phyloP scores from a whole-genome alignment of 2,797 vertebrate genomes.

The Pangasius djambal region DNA sequence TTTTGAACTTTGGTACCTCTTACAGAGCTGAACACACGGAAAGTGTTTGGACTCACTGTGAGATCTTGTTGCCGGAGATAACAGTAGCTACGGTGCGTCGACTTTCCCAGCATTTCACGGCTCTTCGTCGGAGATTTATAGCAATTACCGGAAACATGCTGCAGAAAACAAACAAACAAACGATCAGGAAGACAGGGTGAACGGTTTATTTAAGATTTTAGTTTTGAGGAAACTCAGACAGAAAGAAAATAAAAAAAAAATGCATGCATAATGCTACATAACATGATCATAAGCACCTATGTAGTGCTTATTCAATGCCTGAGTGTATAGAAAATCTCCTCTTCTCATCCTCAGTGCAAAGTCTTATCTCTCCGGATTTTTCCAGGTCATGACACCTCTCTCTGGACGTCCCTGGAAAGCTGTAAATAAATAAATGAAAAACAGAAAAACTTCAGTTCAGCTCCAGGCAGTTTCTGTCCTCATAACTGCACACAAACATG shows the following conservation, averaged over 20 bases:
- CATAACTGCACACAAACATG: neutral
- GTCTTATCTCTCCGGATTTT: slow-evolving; percentile 8
- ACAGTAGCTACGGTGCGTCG: slow-evolving; percentile 66
- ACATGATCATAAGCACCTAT: neutral
- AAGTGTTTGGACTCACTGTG: slow-evolving; percentile 66
- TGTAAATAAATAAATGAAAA: slow-evolving; percentile 28
- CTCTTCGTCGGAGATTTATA: slow-evolving; percentile 31
- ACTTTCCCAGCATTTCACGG: slow-evolving; percentile 42
- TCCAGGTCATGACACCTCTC: slow-evolving; percentile 36
- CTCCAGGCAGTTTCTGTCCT: neutral
- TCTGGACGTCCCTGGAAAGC: neutral
- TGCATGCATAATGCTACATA: too few relatives aligned
- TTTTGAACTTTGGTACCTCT: neutral
- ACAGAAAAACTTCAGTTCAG: neutral
- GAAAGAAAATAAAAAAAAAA: neutral
- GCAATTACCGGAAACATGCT: slow-evolving; percentile 62
- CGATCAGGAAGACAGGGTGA: too few relatives aligned
- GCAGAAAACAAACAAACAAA: neutral
- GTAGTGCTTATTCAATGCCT: neutral
- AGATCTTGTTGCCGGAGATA: slow-evolving; percentile 71
- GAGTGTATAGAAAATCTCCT: too few relatives aligned
- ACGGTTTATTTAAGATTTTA: neutral
- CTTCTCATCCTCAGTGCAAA: neutral
- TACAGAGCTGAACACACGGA: too few relatives aligned
- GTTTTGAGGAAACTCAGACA: neutral